Conservation (phyloP, 1,140 invertebrate genomes). For the Danaus plexippus region DNA sequence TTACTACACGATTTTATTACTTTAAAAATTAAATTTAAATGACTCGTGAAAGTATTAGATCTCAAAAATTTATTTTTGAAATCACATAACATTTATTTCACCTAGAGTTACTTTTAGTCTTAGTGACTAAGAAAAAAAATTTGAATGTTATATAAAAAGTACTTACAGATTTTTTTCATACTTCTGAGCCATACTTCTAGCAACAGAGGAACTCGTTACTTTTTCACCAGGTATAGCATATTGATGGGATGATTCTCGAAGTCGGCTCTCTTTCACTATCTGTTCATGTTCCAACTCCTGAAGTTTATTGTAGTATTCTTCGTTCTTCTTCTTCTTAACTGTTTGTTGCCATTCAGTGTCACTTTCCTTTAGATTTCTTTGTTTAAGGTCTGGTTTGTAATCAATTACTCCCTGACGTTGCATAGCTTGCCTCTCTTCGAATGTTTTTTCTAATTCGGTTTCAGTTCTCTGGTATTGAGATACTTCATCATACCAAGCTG, state of each 20-base stretch:
- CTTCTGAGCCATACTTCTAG: slow-evolving; percentile 89
- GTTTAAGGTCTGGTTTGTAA: slow-evolving; percentile 75
- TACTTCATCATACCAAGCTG: slow-evolving; percentile 95
- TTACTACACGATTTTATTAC: no score
- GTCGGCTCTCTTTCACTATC: slow-evolving; percentile 83
- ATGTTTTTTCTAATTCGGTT: slow-evolving; percentile 88
- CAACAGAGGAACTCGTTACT: slow-evolving; percentile 80
- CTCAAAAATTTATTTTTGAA: no score
- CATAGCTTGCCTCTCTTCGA: slow-evolving; percentile 84
- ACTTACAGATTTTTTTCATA: slow-evolving; percentile 89
- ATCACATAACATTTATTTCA: no score
- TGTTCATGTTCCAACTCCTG: slow-evolving; percentile 89
- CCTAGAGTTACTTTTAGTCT: no score
- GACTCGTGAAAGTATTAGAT: no score
- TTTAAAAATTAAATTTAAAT: no score
- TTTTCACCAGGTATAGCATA: slow-evolving; percentile 89
- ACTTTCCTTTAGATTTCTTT: slow-evolving; percentile 79
- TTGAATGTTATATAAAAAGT: slow-evolving; percentile 6
- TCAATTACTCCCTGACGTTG: slow-evolving; percentile 76
- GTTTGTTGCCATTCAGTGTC: slow-evolving; percentile 89
- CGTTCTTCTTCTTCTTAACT: slow-evolving; percentile 85
- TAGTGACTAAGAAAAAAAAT: neutral
- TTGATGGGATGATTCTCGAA: slow-evolving; percentile 84
- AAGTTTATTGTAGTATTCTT: slow-evolving; percentile 88
- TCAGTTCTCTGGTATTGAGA: slow-evolving; percentile 87